Evolutionary conservation across 1,140 invertebrate genomes (phyloP).

Genomic region (Cotesia vestalis): DNA sequence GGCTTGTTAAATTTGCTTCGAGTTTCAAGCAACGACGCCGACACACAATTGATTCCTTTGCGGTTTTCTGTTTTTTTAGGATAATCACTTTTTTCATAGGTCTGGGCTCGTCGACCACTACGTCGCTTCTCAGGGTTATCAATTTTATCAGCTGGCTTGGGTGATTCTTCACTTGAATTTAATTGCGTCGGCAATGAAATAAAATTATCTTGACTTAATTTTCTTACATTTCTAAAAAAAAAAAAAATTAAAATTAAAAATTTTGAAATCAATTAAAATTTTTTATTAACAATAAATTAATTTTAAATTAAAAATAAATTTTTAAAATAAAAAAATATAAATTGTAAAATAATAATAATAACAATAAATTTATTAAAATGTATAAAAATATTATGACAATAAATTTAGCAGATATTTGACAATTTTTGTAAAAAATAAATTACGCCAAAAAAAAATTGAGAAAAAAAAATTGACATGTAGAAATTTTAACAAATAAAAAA

Average conservation of each 20-base stretch:
- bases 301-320: too few species aligned
- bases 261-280: too few species aligned
- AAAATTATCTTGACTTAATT: conserved; percentile 10
- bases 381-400: too few species aligned
- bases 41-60: conserved; percentile 1
- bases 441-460: conserved; percentile 18
- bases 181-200: not conserved
- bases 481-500: not conserved
- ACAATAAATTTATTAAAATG: too few species aligned
- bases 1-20: conserved; percentile 10
- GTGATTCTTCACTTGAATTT: not conserved
- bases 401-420: not conserved
- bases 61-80: not conserved
- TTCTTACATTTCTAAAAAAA: conserved; percentile 21
- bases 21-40: conserved; percentile 1
- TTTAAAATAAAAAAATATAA: not conserved
- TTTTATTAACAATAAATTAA: too few species aligned
- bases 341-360: too few species aligned
- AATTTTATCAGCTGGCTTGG: not conserved
- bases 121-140: not conserved
- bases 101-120: conserved; percentile 7
- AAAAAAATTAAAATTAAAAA: conserved; percentile 18
- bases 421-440: conserved; percentile 2
- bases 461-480: conserved; percentile 5
- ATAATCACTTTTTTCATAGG: conserved; percentile 2